Evolutionary conservation across 2,888 invertebrate species (phyloP).

Genomic region (Pegoplata infirma): DNA sequence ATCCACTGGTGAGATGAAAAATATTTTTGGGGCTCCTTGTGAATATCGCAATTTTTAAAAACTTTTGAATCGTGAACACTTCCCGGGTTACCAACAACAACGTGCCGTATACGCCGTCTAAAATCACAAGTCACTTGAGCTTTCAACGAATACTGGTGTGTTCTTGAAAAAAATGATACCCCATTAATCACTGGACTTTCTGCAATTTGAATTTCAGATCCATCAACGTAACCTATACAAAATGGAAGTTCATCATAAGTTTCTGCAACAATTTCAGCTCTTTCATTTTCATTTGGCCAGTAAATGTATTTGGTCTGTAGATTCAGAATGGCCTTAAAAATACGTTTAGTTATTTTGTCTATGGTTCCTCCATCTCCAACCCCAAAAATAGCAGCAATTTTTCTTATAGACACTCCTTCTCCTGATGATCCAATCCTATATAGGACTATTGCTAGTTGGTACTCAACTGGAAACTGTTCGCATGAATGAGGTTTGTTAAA

Average conservation of each 20-base stretch:
- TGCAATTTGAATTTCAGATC: background rate
- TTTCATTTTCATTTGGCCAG: conserved; percentile 16
- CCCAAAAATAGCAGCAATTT: conserved; percentile 24
- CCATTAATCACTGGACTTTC: background rate
- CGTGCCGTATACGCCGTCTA: conserved; percentile 9
- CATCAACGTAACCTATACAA: conserved; percentile 14
- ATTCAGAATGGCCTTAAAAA: conserved; percentile 8
- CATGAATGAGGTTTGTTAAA: conserved; percentile 12
- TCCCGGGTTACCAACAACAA: background rate
- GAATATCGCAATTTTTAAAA: conserved; percentile 5
- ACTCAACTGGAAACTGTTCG: conserved; percentile 30
- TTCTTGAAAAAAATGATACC: background rate
- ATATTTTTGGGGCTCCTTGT: background rate
- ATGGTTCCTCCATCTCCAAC: background rate
- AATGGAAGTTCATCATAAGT: conserved; percentile 19
- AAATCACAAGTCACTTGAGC: conserved; percentile 24
- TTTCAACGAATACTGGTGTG: conserved; percentile 20
- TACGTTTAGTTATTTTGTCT: background rate
- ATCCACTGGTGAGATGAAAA: conserved; percentile 24
- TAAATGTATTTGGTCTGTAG: conserved; percentile 11
- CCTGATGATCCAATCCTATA: conserved; percentile 26
- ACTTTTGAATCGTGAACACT: conserved; percentile 11
- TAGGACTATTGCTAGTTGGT: conserved; percentile 35
- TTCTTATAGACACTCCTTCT: conserved; percentile 22
- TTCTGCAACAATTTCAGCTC: background rate